Evolutionary conservation across 2,888 invertebrate species (phyloP).

Genomic region (Uloborus plumipes): DNA sequence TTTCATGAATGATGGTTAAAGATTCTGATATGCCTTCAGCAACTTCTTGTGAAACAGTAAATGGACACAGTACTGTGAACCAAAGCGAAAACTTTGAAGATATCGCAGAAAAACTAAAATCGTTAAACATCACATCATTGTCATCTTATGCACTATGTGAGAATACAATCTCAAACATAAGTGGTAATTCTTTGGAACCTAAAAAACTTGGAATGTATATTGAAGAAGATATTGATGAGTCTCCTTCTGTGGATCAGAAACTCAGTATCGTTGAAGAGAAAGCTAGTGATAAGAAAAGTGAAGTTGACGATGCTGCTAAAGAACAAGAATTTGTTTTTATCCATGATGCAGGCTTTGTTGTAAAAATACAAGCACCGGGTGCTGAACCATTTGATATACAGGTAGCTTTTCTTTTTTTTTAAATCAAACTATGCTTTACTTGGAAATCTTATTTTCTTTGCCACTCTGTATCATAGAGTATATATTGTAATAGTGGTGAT

Average conservation of each 20-base stretch:
- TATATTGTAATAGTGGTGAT: no score
- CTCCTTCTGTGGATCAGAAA: slow-evolving; percentile 1
- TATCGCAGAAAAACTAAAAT: slow-evolving; percentile 19
- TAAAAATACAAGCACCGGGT: slow-evolving; percentile 93
- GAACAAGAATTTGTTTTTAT: slow-evolving; percentile 81
- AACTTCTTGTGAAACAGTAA: slow-evolving; percentile 29
- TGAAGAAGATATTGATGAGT: slow-evolving; percentile 54
- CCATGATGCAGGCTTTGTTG: slow-evolving; percentile 91
- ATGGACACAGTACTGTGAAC: slow-evolving; percentile 37
- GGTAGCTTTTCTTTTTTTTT: slow-evolving; percentile 73
- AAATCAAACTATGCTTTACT: background rate
- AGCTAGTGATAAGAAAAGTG: slow-evolving; percentile 21
- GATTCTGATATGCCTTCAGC: slow-evolving; percentile 36
- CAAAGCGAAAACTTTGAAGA: slow-evolving; percentile 25
- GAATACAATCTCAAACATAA: slow-evolving; percentile 13
- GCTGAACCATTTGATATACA: slow-evolving; percentile 94
- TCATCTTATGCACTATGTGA: slow-evolving; percentile 19
- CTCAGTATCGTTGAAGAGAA: slow-evolving; percentile 4
- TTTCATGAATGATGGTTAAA: slow-evolving; percentile 16
- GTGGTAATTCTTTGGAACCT: background rate
- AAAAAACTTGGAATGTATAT: slow-evolving; percentile 37
- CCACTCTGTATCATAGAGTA: no score
- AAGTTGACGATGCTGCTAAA: slow-evolving; percentile 41
- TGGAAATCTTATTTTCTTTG: no score
- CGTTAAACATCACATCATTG: slow-evolving; percentile 6